A percentile compares a stretch with the other conserved stretches of the same genome.
Evolutionary conservation across 2,888 invertebrate genomes (phyloP).

Genomic region (Smittia aterrima): DNA sequence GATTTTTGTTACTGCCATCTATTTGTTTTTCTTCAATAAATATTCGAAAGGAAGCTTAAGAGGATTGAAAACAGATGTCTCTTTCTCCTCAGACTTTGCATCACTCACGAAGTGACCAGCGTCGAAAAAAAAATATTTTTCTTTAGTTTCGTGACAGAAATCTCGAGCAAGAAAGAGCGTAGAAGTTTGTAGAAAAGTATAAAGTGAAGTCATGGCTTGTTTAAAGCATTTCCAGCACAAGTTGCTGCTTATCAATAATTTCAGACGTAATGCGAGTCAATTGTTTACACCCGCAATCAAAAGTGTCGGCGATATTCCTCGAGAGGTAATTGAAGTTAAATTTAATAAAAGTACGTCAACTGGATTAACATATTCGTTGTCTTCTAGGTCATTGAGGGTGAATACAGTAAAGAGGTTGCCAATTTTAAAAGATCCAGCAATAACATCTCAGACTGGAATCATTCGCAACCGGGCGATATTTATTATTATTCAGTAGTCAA

Average conservation of each 20-base stretch:
- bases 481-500: constrained; percentile 5
- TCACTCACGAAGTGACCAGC: no score
- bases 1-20: no score
- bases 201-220: constrained; percentile 7
- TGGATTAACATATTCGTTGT: neutral
- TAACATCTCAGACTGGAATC: neutral
- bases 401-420: neutral
- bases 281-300: neutral
- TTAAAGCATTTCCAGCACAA: neutral
- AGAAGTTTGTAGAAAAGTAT: no score
- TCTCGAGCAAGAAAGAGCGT: no score
- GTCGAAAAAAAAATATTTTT: no score
- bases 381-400: neutral
- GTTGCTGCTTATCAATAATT: neutral
- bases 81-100: no score
- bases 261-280: neutral
- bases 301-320: no score
- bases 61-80: no score
- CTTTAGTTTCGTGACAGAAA: no score
- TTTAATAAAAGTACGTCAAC: neutral
- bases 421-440: neutral
- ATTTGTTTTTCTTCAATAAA: no score
- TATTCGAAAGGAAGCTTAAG: no score
- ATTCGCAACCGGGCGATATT: neutral
- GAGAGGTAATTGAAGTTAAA: neutral